Base-by-base conservation (phyloP, 2,113 vertebrate species). In the Odobenus rosmarus region DNA sequence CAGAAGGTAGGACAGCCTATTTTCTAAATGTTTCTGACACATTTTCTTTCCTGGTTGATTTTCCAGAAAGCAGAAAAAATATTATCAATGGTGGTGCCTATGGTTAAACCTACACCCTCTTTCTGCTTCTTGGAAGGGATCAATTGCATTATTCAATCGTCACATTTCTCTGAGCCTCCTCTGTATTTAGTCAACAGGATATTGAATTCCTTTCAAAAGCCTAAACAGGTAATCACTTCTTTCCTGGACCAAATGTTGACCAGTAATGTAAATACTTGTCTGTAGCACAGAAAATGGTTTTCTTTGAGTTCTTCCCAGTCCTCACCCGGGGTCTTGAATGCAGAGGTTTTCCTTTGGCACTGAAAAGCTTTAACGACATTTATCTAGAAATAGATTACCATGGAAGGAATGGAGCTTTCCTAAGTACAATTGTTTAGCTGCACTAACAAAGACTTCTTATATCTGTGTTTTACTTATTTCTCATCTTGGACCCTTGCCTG, bases 1-100 rank as follows among this genome's bases (percentile, higher is more conserved):
- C 28, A n/a, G 71, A 94, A 84, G 76, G 64, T 76, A 67, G 46
- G 53, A 88, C 36, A 82, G 31, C 31, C 46, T 81, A 14, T 85
- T 93, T 93, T 83, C 61, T 42, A 88, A 88, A 82, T 23, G 42
- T 94, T 95, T 79, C 64, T 87, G 59, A 62, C 33, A 8, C 69
- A 61, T 49, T 95, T 96, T 92, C 55, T 88, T 90, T 90, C 49
- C 42, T 67, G 84, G 90, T 67, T 96, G 92, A 88, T 79, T 95
- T 96, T 89, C 93, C 87, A 93, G 83, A 87, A 88, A 82, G 67
- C 71, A 96, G 83, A 71, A 87, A 72, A 93, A 96, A 93, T 7
- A n/a, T 39, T 33, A 61, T 77, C 46, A 49, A 14, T 91, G 51
- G 72, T 36, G 28, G 33, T 95, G 61, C 85, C 71, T 39, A 13